Base-by-base conservation (phyloP, 2,888 invertebrate genomes). In the Lepidochitona cinerea region DNA sequence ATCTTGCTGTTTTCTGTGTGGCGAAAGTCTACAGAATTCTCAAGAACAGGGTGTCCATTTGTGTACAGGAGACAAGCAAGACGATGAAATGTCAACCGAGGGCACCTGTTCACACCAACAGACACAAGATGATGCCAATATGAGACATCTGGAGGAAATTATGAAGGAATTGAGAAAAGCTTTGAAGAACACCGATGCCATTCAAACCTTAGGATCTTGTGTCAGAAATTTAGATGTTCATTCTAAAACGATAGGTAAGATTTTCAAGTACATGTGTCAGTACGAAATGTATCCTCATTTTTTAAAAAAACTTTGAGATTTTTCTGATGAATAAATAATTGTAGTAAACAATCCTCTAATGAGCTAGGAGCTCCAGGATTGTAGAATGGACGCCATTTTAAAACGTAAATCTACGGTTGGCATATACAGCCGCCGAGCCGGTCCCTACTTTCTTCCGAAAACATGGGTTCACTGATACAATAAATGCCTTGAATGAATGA, bases 21-120 rank as follows among this genome's bases (percentile, higher is more conserved):
- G 84, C 5, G 87, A 87, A 70, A 76, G 73, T 26, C 74, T 87
- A 37, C 86, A 86, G 80, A 87, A 87, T 72, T 85, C 82, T 49
- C 78, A 80, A 6, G 84, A 87, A 68, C 79, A 78, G 0, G 87
- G 87, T 0, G 80, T 87, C 0, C 87, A 87, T 71, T 71, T 87
- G 52, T 87, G 87, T 81, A 84, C 85, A 71, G 59, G 59, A 23
- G 4, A 12, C 12, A 23, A 32, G 29, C 41, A 41, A 41, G 41
- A 18, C 9, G 41, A 41, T 41, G 41, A 9, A 41, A 18, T 9
- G 41, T 41, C 41, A 18, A 18, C 9, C 9, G 41, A 41, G 18
- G 26, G 29, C 26, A 59, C 23, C 2, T 14, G 32, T 4, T 14
- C 23, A 26, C 23, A 29, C 9, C 59, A 59, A 29, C 23, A 32